Percentiles rank a stretch among this genome's conserved stretches.
Conservation (phyloP, 2,113 vertebrate genomes). For the Zapornia atra region DNA sequence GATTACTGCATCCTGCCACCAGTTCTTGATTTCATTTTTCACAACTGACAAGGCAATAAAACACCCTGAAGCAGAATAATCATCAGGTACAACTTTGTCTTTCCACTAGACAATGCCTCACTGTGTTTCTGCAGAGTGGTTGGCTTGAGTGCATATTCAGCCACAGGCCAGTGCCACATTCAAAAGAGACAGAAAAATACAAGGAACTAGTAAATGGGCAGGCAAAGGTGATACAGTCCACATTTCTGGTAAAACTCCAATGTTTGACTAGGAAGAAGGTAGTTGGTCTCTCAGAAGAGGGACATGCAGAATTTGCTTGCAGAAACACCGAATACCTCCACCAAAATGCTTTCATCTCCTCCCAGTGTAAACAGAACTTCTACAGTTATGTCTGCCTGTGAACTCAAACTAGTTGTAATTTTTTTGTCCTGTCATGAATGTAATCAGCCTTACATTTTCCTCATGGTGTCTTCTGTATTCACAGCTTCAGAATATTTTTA, state of each 20-base stretch:
- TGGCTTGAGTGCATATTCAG: conserved; percentile 50
- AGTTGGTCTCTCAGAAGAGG: background rate
- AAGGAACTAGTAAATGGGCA: background rate
- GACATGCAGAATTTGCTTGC: background rate
- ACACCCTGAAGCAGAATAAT: background rate
- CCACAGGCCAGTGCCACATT: conserved; percentile 31
- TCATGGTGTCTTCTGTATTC: conserved; percentile 43
- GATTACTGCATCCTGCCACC: background rate
- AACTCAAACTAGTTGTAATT: conserved; percentile 24
- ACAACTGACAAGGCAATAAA: background rate
- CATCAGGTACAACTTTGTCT: conserved; percentile 38
- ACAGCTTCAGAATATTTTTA: conserved; percentile 41
- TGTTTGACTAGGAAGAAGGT: background rate
- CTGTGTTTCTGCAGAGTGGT: conserved; percentile 53
- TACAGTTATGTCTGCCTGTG: background rate
- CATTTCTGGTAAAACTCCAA: background rate
- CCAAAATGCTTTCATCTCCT: background rate
- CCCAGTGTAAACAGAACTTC: background rate
- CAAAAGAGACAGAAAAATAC: conserved; percentile 26
- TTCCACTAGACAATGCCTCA: conserved; percentile 23
- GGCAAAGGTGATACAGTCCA: background rate
- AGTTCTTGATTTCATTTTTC: background rate
- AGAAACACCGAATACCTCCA: background rate
- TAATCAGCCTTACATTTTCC: conserved; percentile 34
- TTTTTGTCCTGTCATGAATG: background rate